Evolutionary conservation across 2,797 vertebrate species (phyloP), one percentile per base, ranked within the genome.

Genomic region (Erithacus rubecula): DNA sequence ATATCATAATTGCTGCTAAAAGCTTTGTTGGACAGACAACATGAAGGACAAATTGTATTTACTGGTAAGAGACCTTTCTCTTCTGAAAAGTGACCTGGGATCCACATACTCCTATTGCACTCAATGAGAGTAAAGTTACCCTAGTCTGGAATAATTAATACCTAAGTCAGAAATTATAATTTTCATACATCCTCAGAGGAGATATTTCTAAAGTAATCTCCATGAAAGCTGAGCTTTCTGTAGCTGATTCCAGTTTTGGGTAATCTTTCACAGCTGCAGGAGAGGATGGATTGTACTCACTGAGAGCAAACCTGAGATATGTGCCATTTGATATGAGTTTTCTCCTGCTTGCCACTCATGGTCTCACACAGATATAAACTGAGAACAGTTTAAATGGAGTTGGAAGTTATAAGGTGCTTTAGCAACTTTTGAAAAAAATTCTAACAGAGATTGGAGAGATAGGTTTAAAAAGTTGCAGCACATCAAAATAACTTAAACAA

Each of bases 1-100:
- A 47, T 95, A 70, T 78, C 53, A 5, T 81, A 91, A 72, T 85
- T 85, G 87, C 92, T 94, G 93, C 91, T 92, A 60, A 84, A 90
- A 87, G 83, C 68, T 87, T 71, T 81, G 69, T 59, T 39, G 56
- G 32, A 47, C 21, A 39, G 64, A 49, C 64, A 77, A 55, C 24
- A 6, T 26, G 22, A 90, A 70, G 63, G 20, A 90, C 55, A 81
- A 84, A 63, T 37, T 56, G 32, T 62, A 77, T 76, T 91, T 56
- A 15, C 39, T 68, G 56, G 49, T 49, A 55, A 81, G 43, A 75
- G 58, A 86, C 19, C 14, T 71, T 87, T 58, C 32, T 71, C 52
- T 69, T 75, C 55, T 70, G n/a, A 75, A 70, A 82, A 41, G 36
- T 36, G 17, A 11, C 56, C 21, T 46, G 59, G 59, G 32, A 17